Evolutionary conservation across 1,140 invertebrate species (phyloP), one percentile per base, ranked within the genome.

Genomic region (Nautilus pompilius): DNA sequence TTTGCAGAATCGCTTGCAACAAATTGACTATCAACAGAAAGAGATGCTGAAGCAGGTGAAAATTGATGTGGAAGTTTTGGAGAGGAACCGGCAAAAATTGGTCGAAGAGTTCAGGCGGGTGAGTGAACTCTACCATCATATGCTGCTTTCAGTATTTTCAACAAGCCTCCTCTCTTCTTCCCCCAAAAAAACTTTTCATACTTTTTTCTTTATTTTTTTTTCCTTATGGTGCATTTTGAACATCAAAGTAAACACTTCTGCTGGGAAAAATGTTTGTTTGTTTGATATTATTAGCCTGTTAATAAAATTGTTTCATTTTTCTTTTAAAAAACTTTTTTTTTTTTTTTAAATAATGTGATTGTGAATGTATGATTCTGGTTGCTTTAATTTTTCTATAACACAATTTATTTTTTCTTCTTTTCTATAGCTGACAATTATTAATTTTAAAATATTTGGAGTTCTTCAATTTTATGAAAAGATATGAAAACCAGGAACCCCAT

Each of bases 1-100:
- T 58, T 69, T 69, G 2, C 60, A 80, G 78, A 73, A 75, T 28
- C 74, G 75, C 6, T 60, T 82, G 15, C 68, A 74, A 33, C 68
- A 81, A 45, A 79, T 82, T 57, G 75, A 79, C 33, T 55, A 62
- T 22, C 76, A 81, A 65, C 79, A 81, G 63, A 66, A 69, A 33
- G 75, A 80, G 26, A 76, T 80, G 73, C 61, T 79, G 5, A 34
- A 60, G 5, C 59, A 68, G 34, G 77, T 80, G 15, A 73, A 75
- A 45, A 63, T 60, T 24, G 75, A 76, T 33, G 73, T 80, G 62
- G 73, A 79, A 49, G 60, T 32, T 3, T 41, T 77, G 53, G 74
- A 81, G 57, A 36, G 65, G 13, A 68, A 74, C 34, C 62, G 80
- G 53, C 72, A 73, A 20, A 48, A 63, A 24, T 59, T 78, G 10